Evolutionary conservation across 2,797 vertebrate genomes (phyloP).

Genomic region (Columba guinea): DNA sequence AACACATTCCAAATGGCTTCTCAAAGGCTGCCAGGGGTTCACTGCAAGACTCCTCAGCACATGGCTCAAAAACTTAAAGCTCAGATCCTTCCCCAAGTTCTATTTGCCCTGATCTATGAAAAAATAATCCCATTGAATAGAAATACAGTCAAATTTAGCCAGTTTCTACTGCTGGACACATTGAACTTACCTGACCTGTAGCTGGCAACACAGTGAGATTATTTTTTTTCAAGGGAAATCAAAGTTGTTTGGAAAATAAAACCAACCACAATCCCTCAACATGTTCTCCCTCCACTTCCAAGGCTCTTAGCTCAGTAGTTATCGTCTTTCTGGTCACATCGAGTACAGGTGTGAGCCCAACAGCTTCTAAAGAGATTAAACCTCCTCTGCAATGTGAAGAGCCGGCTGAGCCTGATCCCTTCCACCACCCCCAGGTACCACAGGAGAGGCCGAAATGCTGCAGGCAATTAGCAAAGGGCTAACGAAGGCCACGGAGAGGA

Average conservation of each 20-base stretch:
- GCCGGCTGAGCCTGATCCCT: neutral
- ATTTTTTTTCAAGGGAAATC: neutral
- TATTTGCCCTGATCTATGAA: too few species aligned
- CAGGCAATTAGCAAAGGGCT: neutral
- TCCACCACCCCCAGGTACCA: neutral
- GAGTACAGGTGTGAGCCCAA: neutral
- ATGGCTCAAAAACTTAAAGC: neutral
- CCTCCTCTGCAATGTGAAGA: neutral
- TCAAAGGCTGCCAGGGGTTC: neutral
- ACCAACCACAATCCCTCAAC: neutral
- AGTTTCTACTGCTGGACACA: neutral
- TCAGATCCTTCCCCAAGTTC: neutral
- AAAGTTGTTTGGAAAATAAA: conserved; percentile 10
- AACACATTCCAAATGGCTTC: neutral
- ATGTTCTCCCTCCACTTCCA: neutral
- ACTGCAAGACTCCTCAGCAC: neutral
- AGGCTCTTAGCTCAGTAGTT: neutral
- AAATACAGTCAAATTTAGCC: neutral
- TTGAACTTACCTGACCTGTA: neutral
- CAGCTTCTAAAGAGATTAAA: neutral
- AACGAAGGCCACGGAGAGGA: neutral
- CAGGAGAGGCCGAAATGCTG: neutral
- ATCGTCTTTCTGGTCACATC: neutral
- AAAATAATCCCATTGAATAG: neutral
- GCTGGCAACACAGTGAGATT: neutral